These are phyloP conservation scores for Spodoptera littoralis DNA, from an alignment of 2,888 invertebrate genomes.

Conservation along the genomic window DNA sequence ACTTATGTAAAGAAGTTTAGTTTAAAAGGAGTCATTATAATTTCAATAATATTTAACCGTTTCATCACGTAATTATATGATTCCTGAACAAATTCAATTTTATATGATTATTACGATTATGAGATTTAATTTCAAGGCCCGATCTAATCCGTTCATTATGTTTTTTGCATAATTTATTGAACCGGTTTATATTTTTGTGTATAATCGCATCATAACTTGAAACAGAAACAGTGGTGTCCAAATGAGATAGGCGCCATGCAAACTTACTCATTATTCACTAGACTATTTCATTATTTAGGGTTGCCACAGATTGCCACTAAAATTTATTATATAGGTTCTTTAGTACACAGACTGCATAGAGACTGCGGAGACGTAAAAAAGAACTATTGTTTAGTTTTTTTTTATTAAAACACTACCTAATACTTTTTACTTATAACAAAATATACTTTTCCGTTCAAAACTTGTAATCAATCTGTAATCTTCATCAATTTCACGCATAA, in stretches of 20 bases:
- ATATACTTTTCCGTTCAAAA: too few species aligned
- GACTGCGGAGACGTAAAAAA: too few species aligned
- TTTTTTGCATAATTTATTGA: constrained; percentile 63
- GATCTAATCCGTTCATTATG: constrained; percentile 57
- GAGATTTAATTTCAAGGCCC: constrained; percentile 64
- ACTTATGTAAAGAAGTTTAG: constrained; percentile 20
- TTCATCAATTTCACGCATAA: too few species aligned
- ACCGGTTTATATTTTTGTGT: constrained; percentile 54
- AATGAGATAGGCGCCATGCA: constrained; percentile 53
- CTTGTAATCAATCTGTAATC: too few species aligned
- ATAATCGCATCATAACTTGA: constrained; percentile 34
- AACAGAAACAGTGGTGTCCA: constrained; percentile 48
- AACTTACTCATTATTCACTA: constrained; percentile 45
- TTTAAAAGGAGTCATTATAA: constrained; percentile 34
- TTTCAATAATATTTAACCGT: constrained; percentile 42
- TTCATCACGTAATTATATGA: constrained; percentile 48
- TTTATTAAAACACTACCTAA: too few species aligned
- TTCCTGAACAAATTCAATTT: constrained; percentile 58
- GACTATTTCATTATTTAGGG: constrained; percentile 34
- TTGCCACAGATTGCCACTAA: constrained; percentile 6
- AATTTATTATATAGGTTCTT: too few species aligned
- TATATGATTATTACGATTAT: constrained; percentile 58
- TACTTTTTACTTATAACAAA: too few species aligned
- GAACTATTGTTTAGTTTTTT: too few species aligned
- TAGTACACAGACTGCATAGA: too few species aligned